Evolutionary conservation across 1,140 invertebrate genomes (phyloP), one percentile per base, ranked within the genome.

Genomic region (Acromyrmex echinatior): DNA sequence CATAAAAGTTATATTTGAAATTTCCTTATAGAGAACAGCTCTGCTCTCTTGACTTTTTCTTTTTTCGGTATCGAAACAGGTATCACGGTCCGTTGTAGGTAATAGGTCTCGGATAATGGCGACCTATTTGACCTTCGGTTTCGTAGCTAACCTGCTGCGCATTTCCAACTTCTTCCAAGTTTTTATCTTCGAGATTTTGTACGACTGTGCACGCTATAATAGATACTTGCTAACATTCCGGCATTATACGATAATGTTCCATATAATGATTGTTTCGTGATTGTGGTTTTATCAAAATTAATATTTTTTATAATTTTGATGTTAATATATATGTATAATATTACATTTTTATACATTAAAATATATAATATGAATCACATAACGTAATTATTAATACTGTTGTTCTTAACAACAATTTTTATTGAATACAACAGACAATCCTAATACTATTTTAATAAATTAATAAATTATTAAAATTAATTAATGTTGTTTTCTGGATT

Each of bases 81-180:
- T 94, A 94, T 91, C 89, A 58, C 49, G 88, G 90, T 84, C 87
- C 87, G 74, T 86, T 87, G 82, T 84, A 92, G 89, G 86, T 92
- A 94, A 93, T 90, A 90, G 90, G 82, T 76, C 89, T 78, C 49
- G 88, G 86, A 92, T 91, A 93, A 93, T 93, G 92, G 82, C 90
- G 88, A 90, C 84, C 89, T 81, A 86, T 84, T 90, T 79, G 91
- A 90, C 93, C 93, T 94, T 94, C 86, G 73, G 91, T 91, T 79
- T 73, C 53, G 49, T 62, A 77, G 71, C 28, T 58, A 28, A 25
- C 81, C 56, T 74, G 80, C 66, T 35, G 58, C 70, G 86, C 79
- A 74, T 88, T 93, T 88, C 35, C 60, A 86, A 91, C 88, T 88
- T 89, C 68, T 71, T 25, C 4, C 45, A 85, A 84, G 25, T 51